Evolutionary conservation across 2,113 vertebrate species (phyloP), one percentile per base, ranked within the genome.

Genomic region (Melanerpes formicivorus): DNA sequence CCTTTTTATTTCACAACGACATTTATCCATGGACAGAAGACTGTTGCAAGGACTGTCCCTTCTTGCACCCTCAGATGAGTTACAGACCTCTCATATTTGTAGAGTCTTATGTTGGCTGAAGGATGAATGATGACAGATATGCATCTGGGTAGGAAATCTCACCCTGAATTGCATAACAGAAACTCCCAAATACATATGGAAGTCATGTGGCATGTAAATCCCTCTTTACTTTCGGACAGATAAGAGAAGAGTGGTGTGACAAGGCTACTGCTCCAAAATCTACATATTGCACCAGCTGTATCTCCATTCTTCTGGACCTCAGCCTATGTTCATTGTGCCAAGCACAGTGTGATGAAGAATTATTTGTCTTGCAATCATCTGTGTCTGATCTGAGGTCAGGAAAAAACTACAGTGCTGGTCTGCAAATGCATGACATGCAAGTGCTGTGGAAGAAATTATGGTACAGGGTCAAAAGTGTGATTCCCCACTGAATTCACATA

Each of bases 111-210:
- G 3, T 13, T 83, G 76, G 64, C 91, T 5, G 1, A 83, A 77
- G 85, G 79, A 73, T 64, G 18, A 62, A 46, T 80, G 27, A 83
- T 78, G 42, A 77, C 69, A 90, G 71, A 84, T 80, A 27, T 52
- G 18, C 37, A 55, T 87, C 62, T 90, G 79, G 42, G 56, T 80
- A 65, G 91, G 80, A 90, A 91, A 91, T 88, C 62, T 93, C 93
- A 83, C 32, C 18, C 79, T 54, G 17, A 66, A 67, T 48, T 80
- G 58, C 32, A 10, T 64, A 63, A 85, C 5, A 5, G 65, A 95
- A 90, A 26, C 25, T 14, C 25, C 37, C 44, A 71, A 90, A 88
- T 67, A 63, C 54, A 56, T 30, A 54, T 0, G 2, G 65, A 80
- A 72, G 25, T 63, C 67, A 46, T 6, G 3, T 19, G 18, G 27